These are phyloP conservation scores for Macrotus californicus DNA, from an alignment of 2,113 vertebrate genomes.

Conservation along the genomic window DNA sequence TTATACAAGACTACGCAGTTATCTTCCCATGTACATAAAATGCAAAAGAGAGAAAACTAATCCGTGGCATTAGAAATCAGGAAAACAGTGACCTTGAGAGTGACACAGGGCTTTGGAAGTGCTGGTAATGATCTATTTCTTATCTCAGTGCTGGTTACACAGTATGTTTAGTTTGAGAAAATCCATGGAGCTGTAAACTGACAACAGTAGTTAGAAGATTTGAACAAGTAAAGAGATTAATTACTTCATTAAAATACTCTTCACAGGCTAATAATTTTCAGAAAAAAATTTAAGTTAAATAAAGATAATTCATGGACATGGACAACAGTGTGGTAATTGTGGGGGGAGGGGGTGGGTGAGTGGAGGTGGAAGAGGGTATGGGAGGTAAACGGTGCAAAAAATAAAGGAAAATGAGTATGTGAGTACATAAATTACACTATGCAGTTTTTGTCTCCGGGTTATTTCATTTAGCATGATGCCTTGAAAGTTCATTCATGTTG, in stretches of 20 bases:
- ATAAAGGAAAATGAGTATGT: too few relatives aligned
- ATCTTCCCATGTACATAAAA: not conserved
- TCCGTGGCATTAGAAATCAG: not conserved
- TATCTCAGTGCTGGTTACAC: not conserved
- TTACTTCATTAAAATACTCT: not conserved
- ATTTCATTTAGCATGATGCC: not conserved
- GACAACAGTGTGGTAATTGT: too few relatives aligned
- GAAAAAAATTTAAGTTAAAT: not conserved
- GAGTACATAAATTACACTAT: not conserved
- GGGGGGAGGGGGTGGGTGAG: too few relatives aligned
- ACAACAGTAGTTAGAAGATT: not conserved
- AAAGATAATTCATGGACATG: not conserved
- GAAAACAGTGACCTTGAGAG: not conserved
- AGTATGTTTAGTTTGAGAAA: not conserved
- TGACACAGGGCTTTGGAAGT: not conserved
- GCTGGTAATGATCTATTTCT: not conserved
- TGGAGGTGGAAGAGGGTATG: too few relatives aligned
- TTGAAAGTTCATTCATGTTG: not conserved
- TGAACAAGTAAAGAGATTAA: not conserved
- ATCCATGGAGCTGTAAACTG: not conserved
- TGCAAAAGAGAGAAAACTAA: not conserved
- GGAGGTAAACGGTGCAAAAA: too few relatives aligned
- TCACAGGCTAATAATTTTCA: not conserved
- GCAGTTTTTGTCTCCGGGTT: not conserved
- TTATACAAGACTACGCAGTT: not conserved